These are phyloP conservation scores for Urocyon cinereoargenteus DNA, from an alignment of 2,797 vertebrate species.

Conservation along the genomic window DNA sequence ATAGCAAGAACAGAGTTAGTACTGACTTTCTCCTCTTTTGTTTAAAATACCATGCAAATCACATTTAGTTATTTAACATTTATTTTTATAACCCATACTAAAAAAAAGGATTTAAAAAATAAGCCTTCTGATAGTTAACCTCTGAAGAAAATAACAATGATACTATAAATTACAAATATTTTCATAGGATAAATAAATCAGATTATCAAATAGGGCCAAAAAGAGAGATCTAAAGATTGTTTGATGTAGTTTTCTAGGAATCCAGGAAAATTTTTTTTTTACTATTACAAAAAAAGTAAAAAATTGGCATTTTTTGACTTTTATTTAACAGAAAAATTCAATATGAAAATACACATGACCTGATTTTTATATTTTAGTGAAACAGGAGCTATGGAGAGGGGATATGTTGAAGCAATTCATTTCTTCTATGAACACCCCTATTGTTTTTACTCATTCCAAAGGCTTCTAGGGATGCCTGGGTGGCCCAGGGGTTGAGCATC, in stretches of 20 bases:
- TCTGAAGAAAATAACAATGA: conserved; percentile 40
- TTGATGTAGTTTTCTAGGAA: not conserved
- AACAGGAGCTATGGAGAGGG: not conserved
- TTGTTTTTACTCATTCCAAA: not conserved
- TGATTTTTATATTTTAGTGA: not conserved
- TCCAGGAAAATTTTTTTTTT: not conserved
- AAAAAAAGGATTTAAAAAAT: conserved; percentile 3
- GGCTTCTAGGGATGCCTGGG: too few relatives aligned
- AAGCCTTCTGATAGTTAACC: not conserved
- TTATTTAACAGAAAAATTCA: not conserved
- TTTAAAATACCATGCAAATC: conserved; percentile 32
- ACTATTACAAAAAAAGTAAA: not conserved
- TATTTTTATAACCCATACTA: not conserved
- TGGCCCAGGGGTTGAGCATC: too few relatives aligned
- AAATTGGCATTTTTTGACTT: not conserved
- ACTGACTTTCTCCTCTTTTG: not conserved
- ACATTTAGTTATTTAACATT: not conserved
- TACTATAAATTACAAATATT: conserved; percentile 25
- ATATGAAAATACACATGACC: not conserved
- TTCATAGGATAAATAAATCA: not conserved
- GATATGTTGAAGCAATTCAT: not conserved
- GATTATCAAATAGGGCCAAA: not conserved
- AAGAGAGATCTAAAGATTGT: not conserved
- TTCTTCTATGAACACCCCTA: not conserved
- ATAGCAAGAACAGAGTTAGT: not conserved